These are phyloP conservation scores for Oryzias sinensis DNA, from an alignment of 2,797 vertebrate species.

Conservation along the genomic window DNA sequence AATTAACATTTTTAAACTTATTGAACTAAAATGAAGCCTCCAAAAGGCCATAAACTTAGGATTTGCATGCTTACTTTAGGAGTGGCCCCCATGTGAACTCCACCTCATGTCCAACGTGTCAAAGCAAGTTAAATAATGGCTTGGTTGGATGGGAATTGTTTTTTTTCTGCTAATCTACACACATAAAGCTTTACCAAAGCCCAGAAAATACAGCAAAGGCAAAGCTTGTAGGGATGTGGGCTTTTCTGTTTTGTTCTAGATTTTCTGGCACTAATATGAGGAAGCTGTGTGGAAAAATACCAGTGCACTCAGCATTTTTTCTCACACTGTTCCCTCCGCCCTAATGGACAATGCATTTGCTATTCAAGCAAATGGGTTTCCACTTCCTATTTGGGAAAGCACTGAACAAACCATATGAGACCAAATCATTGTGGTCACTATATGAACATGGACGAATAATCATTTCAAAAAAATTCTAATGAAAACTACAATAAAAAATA, in stretches of 20 bases:
- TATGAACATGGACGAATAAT: not conserved
- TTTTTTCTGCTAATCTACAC: not conserved
- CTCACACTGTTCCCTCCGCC: not conserved
- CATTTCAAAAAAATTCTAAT: too few relatives aligned
- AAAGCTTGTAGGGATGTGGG: not conserved
- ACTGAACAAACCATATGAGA: not conserved
- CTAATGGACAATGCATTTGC: not conserved
- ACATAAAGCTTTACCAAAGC: too few relatives aligned
- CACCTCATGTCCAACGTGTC: constrained; percentile 2
- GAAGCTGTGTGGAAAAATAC: constrained; percentile 24
- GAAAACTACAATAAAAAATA: too few relatives aligned
- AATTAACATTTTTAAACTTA: not conserved
- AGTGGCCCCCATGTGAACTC: constrained; percentile 20
- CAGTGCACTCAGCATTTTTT: too few relatives aligned
- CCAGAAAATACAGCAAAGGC: constrained; percentile 4
- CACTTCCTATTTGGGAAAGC: constrained; percentile 15
- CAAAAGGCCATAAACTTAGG: not conserved
- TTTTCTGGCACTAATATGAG: constrained; percentile 1
- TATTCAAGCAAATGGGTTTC: not conserved
- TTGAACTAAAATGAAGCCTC: not conserved
- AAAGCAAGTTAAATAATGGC: constrained; percentile 12
- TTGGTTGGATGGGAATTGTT: not conserved
- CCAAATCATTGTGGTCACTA: not conserved
- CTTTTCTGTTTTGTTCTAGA: not conserved
- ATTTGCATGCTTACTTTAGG: constrained; percentile 6